phyloP scores from a whole-genome alignment of 2,113 vertebrate species.

The Thryonomys swinderianus region DNA sequence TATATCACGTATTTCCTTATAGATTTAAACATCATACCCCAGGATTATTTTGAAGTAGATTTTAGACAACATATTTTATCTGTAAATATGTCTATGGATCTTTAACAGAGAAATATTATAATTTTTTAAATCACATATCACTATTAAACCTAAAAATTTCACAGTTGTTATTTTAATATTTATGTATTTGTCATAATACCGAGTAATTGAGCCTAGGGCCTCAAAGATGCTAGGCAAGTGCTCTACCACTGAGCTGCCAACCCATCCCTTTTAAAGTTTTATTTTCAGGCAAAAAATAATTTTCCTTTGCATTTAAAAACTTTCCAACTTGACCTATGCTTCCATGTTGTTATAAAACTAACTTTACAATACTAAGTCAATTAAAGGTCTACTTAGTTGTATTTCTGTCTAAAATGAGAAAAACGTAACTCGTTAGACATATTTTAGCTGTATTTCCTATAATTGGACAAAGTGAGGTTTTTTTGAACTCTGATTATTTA shows the following conservation, averaged over 20 bases:
- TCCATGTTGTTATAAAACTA: not conserved
- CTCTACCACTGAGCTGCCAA: not conserved
- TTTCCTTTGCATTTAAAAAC: slow-evolving; percentile 46
- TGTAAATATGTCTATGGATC: slow-evolving; percentile 50
- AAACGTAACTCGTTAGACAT: not conserved
- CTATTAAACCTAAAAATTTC: slow-evolving; percentile 17
- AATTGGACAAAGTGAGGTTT: not conserved
- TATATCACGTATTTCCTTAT: not conserved
- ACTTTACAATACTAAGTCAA: not conserved
- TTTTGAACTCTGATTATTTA: not conserved
- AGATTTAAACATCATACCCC: not conserved
- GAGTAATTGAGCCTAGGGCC: not conserved
- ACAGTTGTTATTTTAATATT: slow-evolving; percentile 17
- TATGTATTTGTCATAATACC: not conserved
- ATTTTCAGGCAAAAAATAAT: not conserved
- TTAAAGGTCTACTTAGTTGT: slow-evolving; percentile 32
- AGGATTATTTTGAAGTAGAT: slow-evolving; percentile 58
- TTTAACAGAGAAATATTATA: slow-evolving; percentile 46
- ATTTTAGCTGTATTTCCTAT: slow-evolving; percentile 48
- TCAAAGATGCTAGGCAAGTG: not conserved
- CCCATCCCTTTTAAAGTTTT: not conserved
- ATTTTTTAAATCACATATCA: not conserved
- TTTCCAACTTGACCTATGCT: slow-evolving; percentile 20
- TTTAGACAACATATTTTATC: slow-evolving; percentile 26
- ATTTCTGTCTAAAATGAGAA: slow-evolving; percentile 28